These are phyloP conservation scores for Chamaea fasciata DNA, from an alignment of 2,113 vertebrate species.

Conservation along the genomic window DNA sequence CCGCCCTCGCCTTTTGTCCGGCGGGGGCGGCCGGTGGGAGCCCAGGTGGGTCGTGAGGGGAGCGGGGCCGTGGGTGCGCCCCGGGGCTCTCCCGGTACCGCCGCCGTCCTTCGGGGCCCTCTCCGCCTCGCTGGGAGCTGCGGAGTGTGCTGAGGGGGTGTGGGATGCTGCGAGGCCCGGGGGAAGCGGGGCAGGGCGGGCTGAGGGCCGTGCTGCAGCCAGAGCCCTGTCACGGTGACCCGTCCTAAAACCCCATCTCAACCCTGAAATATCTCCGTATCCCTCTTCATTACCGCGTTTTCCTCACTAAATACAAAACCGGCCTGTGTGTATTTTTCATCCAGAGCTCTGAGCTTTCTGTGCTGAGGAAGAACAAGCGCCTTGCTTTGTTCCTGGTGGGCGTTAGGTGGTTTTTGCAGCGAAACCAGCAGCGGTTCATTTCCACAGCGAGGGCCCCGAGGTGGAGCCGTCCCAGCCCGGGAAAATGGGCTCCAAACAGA, in stretches of 20 bases:
- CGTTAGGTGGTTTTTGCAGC: rapidly evolving
- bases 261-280: rapidly evolving
- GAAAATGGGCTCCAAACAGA: constrained; percentile 82
- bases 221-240: not conserved
- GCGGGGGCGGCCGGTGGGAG: not conserved
- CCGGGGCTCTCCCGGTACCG: rapidly evolving
- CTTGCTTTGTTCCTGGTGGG: not conserved
- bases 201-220: not conserved
- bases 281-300: rapidly evolving
- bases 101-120: too few species aligned
- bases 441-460: not conserved
- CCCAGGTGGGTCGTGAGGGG: not conserved
- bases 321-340: rapidly evolving
- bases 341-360: not conserved
- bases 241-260: rapidly evolving
- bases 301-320: rapidly evolving
- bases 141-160: not conserved
- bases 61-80: too few species aligned
- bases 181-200: not conserved
- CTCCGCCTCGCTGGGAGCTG: rapidly evolving
- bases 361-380: rapidly evolving
- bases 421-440: rapidly evolving
- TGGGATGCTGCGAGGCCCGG: not conserved
- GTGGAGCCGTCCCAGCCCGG: rapidly evolving
- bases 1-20: not conserved